Conservation (phyloP, 2,797 vertebrate species). For the Geotrypetes seraphini region DNA sequence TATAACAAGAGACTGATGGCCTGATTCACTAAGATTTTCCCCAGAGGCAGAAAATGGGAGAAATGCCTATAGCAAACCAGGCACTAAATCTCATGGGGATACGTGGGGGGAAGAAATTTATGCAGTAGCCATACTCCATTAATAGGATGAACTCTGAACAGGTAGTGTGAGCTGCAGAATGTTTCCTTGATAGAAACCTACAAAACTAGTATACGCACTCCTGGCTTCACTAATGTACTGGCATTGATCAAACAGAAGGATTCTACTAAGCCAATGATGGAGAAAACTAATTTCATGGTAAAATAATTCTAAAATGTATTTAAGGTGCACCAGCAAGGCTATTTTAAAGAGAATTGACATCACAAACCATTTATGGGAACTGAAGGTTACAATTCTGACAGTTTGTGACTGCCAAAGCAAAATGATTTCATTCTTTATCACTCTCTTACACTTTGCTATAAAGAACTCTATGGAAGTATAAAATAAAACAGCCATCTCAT, state of each 20-base stretch:
- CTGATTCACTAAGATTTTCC: too few relatives aligned
- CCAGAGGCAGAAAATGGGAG: too few relatives aligned
- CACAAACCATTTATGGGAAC: conserved; percentile 46
- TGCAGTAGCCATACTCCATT: not conserved
- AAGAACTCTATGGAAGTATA: conserved; percentile 37
- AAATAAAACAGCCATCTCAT: conserved; percentile 9
- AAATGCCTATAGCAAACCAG: too few relatives aligned
- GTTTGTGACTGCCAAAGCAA: conserved; percentile 41
- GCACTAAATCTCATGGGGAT: conserved; percentile 6
- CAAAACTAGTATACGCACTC: conserved; percentile 38
- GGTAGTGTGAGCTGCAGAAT: conserved; percentile 11
- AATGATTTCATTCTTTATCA: conserved; percentile 37
- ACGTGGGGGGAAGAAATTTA: conserved; percentile 1
- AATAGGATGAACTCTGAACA: conserved; percentile 19
- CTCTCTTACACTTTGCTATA: conserved; percentile 26
- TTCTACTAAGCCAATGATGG: conserved; percentile 59
- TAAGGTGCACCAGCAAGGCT: conserved; percentile 53
- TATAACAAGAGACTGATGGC: not conserved
- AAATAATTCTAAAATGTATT: conserved; percentile 70
- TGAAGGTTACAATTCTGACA: conserved; percentile 44
- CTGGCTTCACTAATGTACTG: conserved; percentile 45
- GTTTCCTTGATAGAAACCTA: conserved; percentile 29
- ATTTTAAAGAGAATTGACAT: conserved; percentile 59
- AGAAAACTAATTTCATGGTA: conserved; percentile 76
- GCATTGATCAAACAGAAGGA: conserved; percentile 56